Percentiles rank a stretch among this genome's conserved stretches.
Evolutionary conservation across 1,140 invertebrate species (phyloP).

Genomic region (Vanessa tameamea): DNA sequence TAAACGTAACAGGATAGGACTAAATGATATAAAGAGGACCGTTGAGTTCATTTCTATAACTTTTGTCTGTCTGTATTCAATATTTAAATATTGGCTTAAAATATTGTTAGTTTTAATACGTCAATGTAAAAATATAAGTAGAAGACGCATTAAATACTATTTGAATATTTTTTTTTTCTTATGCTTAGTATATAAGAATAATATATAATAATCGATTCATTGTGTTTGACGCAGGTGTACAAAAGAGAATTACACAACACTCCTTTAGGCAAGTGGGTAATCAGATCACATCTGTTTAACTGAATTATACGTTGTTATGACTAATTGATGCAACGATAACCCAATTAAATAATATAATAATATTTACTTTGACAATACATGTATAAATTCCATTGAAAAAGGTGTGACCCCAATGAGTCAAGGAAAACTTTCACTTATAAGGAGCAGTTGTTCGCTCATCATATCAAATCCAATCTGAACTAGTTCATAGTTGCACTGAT

Average conservation of each 20-base stretch:
- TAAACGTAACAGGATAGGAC: too few relatives aligned
- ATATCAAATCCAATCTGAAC: conserved; percentile 1
- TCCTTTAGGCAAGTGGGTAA: conserved; percentile 38
- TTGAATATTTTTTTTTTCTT: not conserved
- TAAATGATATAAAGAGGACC: too few relatives aligned
- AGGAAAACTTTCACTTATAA: conserved; percentile 61
- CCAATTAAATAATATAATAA: conserved; percentile 17
- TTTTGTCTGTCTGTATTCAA: too few relatives aligned
- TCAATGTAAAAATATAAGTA: too few relatives aligned
- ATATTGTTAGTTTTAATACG: too few relatives aligned
- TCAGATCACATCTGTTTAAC: conserved; percentile 39
- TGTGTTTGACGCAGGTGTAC: conserved; percentile 4
- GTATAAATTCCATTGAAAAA: conserved; percentile 9
- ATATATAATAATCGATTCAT: not conserved
- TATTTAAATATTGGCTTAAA: too few relatives aligned
- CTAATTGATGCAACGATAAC: conserved; percentile 45
- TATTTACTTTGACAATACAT: conserved; percentile 6
- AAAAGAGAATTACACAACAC: conserved; percentile 1
- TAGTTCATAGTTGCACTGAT: conserved; percentile 1
- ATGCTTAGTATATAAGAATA: not conserved
- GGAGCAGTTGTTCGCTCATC: conserved; percentile 6
- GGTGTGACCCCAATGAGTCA: conserved; percentile 49
- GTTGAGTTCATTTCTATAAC: too few relatives aligned
- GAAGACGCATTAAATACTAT: too few relatives aligned
- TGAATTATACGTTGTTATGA: conserved; percentile 44